phyloP scores from a whole-genome alignment of 2,113 vertebrate genomes.

The Nyctereutes procyonoides region DNA sequence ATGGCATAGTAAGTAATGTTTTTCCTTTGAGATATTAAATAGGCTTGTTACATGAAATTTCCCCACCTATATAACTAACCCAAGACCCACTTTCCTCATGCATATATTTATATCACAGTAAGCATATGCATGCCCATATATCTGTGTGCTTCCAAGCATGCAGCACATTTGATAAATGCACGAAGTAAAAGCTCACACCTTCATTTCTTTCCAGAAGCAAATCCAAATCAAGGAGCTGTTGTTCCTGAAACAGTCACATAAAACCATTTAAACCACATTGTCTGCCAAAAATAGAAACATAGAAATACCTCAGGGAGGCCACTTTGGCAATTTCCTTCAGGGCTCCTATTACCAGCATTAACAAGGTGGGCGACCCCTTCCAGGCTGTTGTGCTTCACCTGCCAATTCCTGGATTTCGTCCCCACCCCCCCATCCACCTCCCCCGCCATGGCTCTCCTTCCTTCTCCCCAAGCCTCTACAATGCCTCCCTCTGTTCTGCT shows the following conservation, averaged over 20 bases:
- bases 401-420: background rate
- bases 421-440: rapidly evolving
- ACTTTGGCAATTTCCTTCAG: constrained; percentile 50
- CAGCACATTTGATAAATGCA: constrained; percentile 45
- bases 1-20: constrained; percentile 60
- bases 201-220: constrained; percentile 60
- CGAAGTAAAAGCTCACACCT: constrained; percentile 40
- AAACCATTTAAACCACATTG: constrained; percentile 51
- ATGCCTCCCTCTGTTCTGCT: background rate
- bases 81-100: constrained; percentile 58
- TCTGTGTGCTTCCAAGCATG: constrained; percentile 45
- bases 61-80: constrained; percentile 63
- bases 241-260: constrained; percentile 60
- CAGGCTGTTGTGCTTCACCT: background rate
- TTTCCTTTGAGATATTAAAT: constrained; percentile 71
- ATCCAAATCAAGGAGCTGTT: constrained; percentile 65
- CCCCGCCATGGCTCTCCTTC: background rate
- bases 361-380: constrained; percentile 55
- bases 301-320: constrained; percentile 62
- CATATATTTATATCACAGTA: constrained; percentile 44
- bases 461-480: background rate
- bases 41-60: constrained; percentile 70
- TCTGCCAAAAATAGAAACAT: constrained; percentile 70
- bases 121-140: constrained; percentile 49
- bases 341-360: constrained; percentile 60